phyloP scores from a whole-genome alignment of 2,113 vertebrate species.

The Prolemur simus region DNA sequence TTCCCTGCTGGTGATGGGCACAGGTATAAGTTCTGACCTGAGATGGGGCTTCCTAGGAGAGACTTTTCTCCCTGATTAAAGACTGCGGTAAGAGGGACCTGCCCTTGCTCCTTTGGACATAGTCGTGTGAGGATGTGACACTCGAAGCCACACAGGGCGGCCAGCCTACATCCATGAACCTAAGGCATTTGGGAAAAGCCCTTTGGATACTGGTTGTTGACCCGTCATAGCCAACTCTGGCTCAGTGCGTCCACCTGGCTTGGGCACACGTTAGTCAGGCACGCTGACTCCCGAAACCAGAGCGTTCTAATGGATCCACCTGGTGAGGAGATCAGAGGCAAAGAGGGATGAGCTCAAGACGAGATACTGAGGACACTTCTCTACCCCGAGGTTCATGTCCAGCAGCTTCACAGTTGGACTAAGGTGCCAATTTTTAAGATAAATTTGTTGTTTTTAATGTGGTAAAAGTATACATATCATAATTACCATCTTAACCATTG shows the following conservation, averaged over 20 bases:
- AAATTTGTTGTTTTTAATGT: too few species aligned
- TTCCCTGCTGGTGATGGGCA: not conserved
- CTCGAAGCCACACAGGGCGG: not conserved
- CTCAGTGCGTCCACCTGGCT: not conserved
- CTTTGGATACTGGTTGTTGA: not conserved
- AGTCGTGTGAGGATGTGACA: not conserved
- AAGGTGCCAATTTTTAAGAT: not conserved
- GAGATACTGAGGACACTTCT: too few species aligned
- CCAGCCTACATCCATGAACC: not conserved
- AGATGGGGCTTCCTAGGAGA: not conserved
- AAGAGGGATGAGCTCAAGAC: not conserved
- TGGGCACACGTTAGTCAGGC: not conserved
- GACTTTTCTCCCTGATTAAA: not conserved
- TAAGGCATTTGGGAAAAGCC: not conserved
- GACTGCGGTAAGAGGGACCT: too few species aligned
- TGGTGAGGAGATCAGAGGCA: not conserved
- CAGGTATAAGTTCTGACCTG: too few species aligned
- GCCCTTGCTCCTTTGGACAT: not conserved
- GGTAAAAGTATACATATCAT: too few species aligned
- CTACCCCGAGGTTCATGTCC: not conserved
- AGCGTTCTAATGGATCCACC: not conserved
- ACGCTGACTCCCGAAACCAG: not conserved
- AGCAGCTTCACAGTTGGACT: not conserved
- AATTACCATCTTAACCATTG: not conserved
- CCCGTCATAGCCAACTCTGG: not conserved